Conservation (phyloP, 1,140 invertebrate species). For the Hyposmocoma kahamanoa region DNA sequence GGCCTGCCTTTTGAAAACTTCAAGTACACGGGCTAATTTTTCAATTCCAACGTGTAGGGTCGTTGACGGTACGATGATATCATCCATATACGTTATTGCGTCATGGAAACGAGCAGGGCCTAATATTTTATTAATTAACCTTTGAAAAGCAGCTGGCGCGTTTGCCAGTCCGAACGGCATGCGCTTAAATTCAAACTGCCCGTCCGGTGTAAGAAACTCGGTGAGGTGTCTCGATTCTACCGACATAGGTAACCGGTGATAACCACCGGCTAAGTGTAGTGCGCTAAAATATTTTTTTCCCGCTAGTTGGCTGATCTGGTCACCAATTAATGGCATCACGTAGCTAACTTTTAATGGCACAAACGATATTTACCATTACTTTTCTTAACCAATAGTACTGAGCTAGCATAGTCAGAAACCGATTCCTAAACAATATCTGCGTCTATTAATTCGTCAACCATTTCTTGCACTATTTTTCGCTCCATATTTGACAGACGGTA, state of each 20-base stretch:
- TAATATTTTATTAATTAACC: slow-evolving; percentile 20
- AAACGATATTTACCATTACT: slow-evolving; percentile 23
- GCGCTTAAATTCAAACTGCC: neutral
- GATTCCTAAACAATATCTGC: slow-evolving; percentile 13
- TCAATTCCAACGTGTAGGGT: slow-evolving; percentile 24
- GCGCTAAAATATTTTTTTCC: slow-evolving; percentile 21
- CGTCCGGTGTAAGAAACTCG: neutral
- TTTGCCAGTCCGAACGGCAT: slow-evolving; percentile 2
- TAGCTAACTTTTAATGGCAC: slow-evolving; percentile 26
- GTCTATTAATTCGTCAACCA: slow-evolving; percentile 21
- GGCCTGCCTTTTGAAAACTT: neutral
- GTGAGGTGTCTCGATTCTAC: slow-evolving; percentile 12
- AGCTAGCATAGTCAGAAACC: slow-evolving; percentile 19
- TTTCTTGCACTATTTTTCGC: slow-evolving; percentile 20
- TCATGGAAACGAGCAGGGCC: slow-evolving; percentile 4
- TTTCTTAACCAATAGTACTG: slow-evolving; percentile 24
- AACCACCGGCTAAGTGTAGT: slow-evolving; percentile 14
- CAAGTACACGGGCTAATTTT: slow-evolving; percentile 26
- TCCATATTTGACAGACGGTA: slow-evolving; percentile 21
- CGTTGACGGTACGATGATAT: slow-evolving; percentile 14
- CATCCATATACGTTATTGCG: slow-evolving; percentile 23
- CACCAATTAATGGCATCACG: slow-evolving; percentile 8
- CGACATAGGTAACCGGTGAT: neutral
- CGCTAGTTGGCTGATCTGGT: slow-evolving; percentile 12
- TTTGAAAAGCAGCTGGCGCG: neutral